A percentile compares a stretch with the other conserved stretches of the same genome.
Evolutionary conservation across 2,888 invertebrate species (phyloP).

Genomic region (Ceraclea dissimilis): DNA sequence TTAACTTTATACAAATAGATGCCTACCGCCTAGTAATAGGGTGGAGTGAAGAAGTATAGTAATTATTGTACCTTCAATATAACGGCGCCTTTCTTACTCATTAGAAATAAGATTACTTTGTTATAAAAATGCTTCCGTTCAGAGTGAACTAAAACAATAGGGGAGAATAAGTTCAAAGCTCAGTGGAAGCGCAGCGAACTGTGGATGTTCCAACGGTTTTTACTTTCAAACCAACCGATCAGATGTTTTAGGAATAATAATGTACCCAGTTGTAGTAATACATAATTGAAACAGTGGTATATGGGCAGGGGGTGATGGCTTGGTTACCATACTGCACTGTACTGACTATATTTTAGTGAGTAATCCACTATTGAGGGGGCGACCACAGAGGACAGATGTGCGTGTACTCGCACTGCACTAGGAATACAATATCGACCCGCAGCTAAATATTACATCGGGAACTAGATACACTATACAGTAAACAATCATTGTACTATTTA

Average conservation of each 20-base stretch:
- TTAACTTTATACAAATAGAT: no score
- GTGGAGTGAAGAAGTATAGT: no score
- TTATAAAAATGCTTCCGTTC: neutral
- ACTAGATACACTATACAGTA: no score
- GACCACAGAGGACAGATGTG: neutral
- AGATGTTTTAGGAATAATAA: neutral
- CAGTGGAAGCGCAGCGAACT: constrained; percentile 1
- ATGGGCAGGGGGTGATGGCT: no score
- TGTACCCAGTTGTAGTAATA: no score
- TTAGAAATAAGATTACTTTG: no score
- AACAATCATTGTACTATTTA: no score
- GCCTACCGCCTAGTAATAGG: no score
- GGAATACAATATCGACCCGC: neutral
- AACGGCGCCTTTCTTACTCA: no score
- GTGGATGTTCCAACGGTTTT: constrained; percentile 4
- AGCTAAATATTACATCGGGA: neutral
- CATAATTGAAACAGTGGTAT: neutral
- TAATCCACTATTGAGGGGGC: neutral
- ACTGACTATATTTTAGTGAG: no score
- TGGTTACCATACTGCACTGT: no score
- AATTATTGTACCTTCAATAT: no score
- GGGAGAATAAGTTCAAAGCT: neutral
- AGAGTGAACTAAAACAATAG: constrained; percentile 2
- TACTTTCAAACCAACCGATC: neutral
- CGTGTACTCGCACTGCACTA: neutral